Percentiles rank a stretch among this genome's conserved stretches.
Conservation (phyloP, 1,140 invertebrate genomes). For the Episyrphus balteatus region DNA sequence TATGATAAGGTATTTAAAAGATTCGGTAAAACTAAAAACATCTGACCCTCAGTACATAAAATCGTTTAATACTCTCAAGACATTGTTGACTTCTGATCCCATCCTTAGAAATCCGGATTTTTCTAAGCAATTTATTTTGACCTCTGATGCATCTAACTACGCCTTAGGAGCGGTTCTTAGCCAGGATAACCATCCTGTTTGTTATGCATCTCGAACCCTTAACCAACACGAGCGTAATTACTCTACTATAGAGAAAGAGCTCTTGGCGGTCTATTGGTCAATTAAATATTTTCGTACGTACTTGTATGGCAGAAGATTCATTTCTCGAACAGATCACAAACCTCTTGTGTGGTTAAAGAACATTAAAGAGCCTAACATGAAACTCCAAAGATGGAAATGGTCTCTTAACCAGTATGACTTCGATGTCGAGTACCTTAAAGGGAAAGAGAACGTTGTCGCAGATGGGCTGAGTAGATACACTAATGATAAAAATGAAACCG, state of each 20-base stretch:
- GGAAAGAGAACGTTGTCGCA: background rate
- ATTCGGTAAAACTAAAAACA: background rate
- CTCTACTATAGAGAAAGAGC: too few relatives aligned
- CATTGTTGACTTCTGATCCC: constrained; percentile 10
- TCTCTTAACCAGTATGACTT: background rate
- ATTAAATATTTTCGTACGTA: too few relatives aligned
- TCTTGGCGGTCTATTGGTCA: too few relatives aligned
- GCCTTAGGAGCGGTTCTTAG: too few relatives aligned
- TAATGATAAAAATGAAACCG: background rate
- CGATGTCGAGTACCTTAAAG: constrained; percentile 1
- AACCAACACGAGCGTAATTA: background rate
- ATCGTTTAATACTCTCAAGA: constrained; percentile 20
- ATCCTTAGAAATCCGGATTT: constrained; percentile 24
- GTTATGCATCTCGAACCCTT: background rate
- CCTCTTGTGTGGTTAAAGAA: background rate
- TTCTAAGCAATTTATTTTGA: constrained; percentile 8
- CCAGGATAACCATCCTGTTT: background rate
- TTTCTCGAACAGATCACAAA: background rate
- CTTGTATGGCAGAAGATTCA: background rate
- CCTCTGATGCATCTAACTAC: constrained; percentile 1
- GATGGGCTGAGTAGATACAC: background rate
- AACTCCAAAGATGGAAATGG: background rate
- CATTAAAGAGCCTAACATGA: background rate
- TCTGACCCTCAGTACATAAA: too few relatives aligned
- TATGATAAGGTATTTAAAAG: constrained; percentile 2